Conservation (phyloP, 2,888 invertebrate genomes). For the Periphyllus acericola region DNA sequence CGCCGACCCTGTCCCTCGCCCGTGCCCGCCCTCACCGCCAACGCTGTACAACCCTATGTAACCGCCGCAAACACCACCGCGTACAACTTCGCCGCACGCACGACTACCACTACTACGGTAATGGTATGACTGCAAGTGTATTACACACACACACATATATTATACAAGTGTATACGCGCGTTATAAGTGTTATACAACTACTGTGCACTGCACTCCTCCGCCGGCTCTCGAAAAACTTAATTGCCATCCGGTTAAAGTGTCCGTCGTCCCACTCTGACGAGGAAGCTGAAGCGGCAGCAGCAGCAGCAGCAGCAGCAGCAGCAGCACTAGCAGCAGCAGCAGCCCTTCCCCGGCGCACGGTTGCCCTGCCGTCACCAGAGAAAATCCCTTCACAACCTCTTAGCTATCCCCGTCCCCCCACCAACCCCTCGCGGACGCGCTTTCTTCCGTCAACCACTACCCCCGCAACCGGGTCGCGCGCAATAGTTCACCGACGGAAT, state of each 20-base stretch:
- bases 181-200: neutral
- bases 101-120: neutral
- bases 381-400: too few species aligned
- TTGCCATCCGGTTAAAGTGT: slow-evolving; percentile 1
- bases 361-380: too few species aligned
- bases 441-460: too few species aligned
- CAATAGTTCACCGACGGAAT: too few species aligned
- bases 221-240: slow-evolving; percentile 20
- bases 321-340: neutral
- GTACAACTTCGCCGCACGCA: neutral
- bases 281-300: neutral
- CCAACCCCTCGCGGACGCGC: too few species aligned
- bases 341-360: too few species aligned
- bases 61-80: neutral
- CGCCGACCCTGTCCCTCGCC: neutral
- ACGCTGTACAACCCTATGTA: neutral
- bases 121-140: neutral
- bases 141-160: neutral
- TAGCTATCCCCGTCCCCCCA: neutral
- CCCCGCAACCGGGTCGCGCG: too few species aligned
- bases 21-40: neutral
- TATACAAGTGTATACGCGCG: neutral
- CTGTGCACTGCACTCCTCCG: neutral
- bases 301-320: neutral
- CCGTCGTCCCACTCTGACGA: neutral